Percentiles rank a stretch among this genome's conserved stretches.
These are phyloP conservation scores for Sinocyclocheilus grahami DNA, from an alignment of 2,113 vertebrate species.

Conservation along the genomic window DNA sequence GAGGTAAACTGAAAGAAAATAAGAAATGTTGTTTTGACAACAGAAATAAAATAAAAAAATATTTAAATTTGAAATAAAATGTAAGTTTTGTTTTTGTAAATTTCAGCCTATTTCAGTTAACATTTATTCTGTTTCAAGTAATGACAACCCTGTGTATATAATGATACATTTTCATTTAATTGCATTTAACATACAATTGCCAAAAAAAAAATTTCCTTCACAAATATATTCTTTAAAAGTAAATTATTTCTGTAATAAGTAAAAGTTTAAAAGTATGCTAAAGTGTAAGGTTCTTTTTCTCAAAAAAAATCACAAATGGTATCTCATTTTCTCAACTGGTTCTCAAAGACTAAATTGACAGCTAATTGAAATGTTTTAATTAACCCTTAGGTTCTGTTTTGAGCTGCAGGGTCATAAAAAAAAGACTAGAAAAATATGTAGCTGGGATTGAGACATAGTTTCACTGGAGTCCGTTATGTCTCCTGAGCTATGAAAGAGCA, in stretches of 20 bases:
- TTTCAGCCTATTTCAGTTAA: too few species aligned
- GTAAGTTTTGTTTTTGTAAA: too few species aligned
- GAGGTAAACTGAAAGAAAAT: too few species aligned
- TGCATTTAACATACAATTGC: neutral
- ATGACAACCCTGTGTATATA: too few species aligned
- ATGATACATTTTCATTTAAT: neutral
- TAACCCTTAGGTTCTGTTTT: neutral
- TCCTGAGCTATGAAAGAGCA: neutral
- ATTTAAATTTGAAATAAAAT: too few species aligned
- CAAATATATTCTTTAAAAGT: neutral
- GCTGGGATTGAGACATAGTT: neutral
- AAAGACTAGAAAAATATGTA: neutral
- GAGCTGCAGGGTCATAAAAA: neutral
- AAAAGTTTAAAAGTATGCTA: neutral
- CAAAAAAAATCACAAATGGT: neutral
- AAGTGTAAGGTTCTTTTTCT: neutral
- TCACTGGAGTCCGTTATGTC: neutral
- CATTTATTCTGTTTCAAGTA: too few species aligned
- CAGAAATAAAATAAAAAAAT: too few species aligned
- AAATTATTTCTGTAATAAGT: neutral
- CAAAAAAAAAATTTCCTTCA: neutral
- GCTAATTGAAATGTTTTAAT: neutral
- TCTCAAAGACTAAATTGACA: neutral
- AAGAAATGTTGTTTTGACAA: too few species aligned
- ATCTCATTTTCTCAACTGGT: neutral